These are phyloP conservation scores for Muscidifurax raptorellus DNA, from an alignment of 1,140 invertebrate genomes.

Conservation along the genomic window DNA sequence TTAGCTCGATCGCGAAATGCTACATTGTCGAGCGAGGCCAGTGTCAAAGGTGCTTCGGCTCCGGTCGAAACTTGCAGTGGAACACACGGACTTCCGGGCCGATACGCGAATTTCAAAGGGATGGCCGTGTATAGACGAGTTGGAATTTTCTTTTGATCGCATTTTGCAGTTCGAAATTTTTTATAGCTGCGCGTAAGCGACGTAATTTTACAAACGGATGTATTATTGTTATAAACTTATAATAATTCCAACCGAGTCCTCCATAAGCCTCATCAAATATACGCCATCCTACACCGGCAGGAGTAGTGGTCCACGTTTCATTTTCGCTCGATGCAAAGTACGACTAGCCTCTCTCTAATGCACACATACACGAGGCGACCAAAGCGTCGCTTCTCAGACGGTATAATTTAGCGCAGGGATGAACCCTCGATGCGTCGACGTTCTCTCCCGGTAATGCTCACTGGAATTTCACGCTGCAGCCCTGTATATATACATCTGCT, in stretches of 20 bases:
- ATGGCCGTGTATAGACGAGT: no score
- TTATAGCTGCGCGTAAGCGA: no score
- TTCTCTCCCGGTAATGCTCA: neutral
- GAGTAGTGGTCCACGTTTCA: no score
- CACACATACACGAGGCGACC: neutral
- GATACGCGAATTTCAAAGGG: slow-evolving; percentile 8
- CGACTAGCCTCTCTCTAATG: no score
- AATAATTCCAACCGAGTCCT: no score
- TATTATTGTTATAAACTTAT: no score
- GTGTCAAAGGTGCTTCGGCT: neutral
- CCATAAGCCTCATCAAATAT: neutral
- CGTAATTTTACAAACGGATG: no score
- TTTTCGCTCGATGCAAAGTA: neutral
- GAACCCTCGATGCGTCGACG: neutral
- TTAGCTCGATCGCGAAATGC: neutral
- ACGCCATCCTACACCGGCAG: no score
- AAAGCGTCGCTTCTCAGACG: slow-evolving; percentile 6
- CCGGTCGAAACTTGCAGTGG: no score
- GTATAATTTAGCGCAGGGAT: slow-evolving; percentile 6
- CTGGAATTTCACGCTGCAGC: slow-evolving; percentile 1
- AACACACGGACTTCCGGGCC: no score
- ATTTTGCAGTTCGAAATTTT: no score
- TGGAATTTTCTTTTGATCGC: no score
- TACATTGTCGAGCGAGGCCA: neutral
- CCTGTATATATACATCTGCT: neutral